Evolutionary conservation across 2,888 invertebrate genomes (phyloP), one percentile per base, ranked within the genome.

Genomic region (Apotomis betuletana): DNA sequence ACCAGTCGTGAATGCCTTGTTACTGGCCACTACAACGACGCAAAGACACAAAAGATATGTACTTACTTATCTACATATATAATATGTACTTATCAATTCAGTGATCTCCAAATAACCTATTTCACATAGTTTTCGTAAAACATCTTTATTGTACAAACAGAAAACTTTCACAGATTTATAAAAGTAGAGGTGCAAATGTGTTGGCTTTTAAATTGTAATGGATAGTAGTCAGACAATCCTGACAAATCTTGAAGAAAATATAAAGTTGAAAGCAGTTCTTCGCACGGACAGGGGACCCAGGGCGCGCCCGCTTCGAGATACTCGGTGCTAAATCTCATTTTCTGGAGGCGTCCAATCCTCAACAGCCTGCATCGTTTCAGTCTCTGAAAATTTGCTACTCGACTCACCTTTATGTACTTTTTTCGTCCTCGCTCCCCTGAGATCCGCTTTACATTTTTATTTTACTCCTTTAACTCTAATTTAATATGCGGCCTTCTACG

Each of bases 401-500:
- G 75, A 72, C 74, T 77, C 73, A 77, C 78, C 77, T 79, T 77
- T 76, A 77, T 63, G 68, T 68, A 68, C 46, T 84, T 86, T 85
- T 87, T 87, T 82, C 81, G 79, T 82, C 78, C 79, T 77, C 83
- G 79, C 83, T 82, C 81, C 84, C 80, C 81, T 79, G 85, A 84
- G 86, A 87, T 85, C 82, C 84, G 81, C 84, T 88, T 88, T 86
- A 85, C 87, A 87, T 88, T 89, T 89, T 89, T 88, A 88, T 88
- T 89, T 89, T 83, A 88, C 87, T 87, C 86, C 86, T 89, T 89
- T 89, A 85, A 86, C 83, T 88, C 83, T 90, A 90, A 90, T 90
- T 90, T 89, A 89, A 90, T 89, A 90, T 89, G 87, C 87, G 83
- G 86, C 85, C 84, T 85, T 83, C 84, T 83, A 83, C 27, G 27